These are phyloP conservation scores for Drosophila paramelanica DNA, from an alignment of 2,888 invertebrate genomes.

Conservation along the genomic window DNA sequence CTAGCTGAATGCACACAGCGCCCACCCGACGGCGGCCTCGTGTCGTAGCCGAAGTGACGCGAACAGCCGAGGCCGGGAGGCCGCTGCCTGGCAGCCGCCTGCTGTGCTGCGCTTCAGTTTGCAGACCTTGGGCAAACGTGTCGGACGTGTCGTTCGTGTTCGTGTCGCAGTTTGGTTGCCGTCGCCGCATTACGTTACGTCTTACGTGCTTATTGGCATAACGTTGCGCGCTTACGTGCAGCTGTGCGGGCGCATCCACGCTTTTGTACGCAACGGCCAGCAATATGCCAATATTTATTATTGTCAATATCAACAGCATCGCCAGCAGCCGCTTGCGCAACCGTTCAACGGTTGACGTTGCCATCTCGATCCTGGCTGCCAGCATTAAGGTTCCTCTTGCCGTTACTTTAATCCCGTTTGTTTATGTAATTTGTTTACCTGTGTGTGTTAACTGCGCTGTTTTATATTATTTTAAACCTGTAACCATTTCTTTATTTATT, in stretches of 20 bases:
- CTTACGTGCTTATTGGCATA: constrained; percentile 49
- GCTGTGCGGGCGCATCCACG: constrained; percentile 24
- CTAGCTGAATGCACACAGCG: constrained; percentile 63
- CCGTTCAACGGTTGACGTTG: neutral
- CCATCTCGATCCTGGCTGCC: constrained; percentile 8
- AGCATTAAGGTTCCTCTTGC: constrained; percentile 60
- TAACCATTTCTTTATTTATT: constrained; percentile 17
- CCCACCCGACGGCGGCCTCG: constrained; percentile 32
- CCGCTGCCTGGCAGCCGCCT: constrained; percentile 18
- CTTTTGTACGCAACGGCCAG: constrained; percentile 20
- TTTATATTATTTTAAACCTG: constrained; percentile 46
- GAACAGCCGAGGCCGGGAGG: constrained; percentile 9
- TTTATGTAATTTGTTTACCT: constrained; percentile 78
- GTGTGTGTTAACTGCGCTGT: constrained; percentile 42
- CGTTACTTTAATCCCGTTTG: constrained; percentile 48
- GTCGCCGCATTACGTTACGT: constrained; percentile 60
- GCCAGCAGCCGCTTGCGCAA: constrained; percentile 20
- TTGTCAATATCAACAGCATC: constrained; percentile 61
- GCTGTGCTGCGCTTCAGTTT: constrained; percentile 69
- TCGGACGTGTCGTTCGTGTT: constrained; percentile 67
- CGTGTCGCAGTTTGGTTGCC: constrained; percentile 12
- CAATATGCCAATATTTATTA: constrained; percentile 70
- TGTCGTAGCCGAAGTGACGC: constrained; percentile 16
- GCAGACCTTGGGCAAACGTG: constrained; percentile 82
- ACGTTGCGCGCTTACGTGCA: too few species aligned